These are phyloP conservation scores for Python bivittatus DNA, from an alignment of 2,113 vertebrate species.

Conservation along the genomic window DNA sequence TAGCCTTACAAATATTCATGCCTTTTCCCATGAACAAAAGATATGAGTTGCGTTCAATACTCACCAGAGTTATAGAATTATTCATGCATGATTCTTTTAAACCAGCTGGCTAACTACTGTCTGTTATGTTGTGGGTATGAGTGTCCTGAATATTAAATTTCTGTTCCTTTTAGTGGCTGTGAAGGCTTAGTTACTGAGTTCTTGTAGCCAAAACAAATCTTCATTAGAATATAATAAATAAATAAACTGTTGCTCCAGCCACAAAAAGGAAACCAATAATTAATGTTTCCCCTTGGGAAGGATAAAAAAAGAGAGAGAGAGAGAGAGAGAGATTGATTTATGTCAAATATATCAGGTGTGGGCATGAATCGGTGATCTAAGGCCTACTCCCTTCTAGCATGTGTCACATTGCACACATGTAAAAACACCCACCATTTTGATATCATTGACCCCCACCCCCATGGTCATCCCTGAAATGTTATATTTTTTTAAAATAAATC, in stretches of 20 bases:
- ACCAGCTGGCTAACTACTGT: neutral
- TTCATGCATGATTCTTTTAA: neutral
- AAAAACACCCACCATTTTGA: neutral
- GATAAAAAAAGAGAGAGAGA: neutral
- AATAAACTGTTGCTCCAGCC: neutral
- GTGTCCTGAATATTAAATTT: neutral
- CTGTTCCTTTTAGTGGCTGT: neutral
- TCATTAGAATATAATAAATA: neutral
- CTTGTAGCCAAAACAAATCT: neutral
- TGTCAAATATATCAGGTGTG: neutral
- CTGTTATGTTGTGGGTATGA: neutral
- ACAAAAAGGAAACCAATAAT: neutral
- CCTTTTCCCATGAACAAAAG: neutral
- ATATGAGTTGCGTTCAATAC: neutral
- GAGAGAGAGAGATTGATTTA: neutral
- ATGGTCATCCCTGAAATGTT: too few relatives aligned
- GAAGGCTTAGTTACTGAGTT: neutral
- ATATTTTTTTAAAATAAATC: neutral
- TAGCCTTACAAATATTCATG: neutral
- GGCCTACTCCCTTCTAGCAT: neutral
- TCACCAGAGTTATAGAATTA: neutral
- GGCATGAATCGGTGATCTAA: neutral
- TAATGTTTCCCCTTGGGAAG: neutral
- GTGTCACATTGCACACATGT: neutral
- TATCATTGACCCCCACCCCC: neutral